Conservation (phyloP, 2,888 invertebrate species). For the Phymatocera aterrima region DNA sequence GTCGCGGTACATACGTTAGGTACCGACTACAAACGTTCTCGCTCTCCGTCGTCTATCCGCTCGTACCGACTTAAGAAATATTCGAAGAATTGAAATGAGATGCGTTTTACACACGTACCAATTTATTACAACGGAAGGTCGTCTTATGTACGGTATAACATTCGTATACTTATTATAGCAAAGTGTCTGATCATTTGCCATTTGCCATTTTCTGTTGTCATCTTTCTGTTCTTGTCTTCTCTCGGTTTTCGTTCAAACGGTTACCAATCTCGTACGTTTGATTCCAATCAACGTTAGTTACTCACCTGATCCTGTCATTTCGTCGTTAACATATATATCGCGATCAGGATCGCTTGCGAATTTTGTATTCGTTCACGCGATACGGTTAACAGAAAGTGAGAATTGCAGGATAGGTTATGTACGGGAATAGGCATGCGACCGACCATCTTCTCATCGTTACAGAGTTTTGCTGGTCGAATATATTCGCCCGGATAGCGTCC, state of each 20-base stretch:
- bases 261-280: not conserved
- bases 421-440: not conserved
- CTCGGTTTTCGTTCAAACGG: not conserved
- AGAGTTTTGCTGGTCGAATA: constrained; percentile 38
- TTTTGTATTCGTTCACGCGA: too few relatives aligned
- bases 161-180: not conserved
- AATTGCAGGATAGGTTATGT: too few relatives aligned
- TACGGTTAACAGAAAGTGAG: too few relatives aligned
- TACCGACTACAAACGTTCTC: not conserved
- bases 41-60: not conserved
- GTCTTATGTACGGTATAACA: not conserved
- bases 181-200: not conserved
- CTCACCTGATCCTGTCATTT: too few relatives aligned
- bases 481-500: constrained; percentile 41
- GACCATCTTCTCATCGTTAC: constrained; percentile 37
- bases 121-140: constrained; percentile 30
- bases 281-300: not conserved
- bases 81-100: constrained; percentile 21
- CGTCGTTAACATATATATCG: too few relatives aligned
- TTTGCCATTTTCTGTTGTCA: not conserved
- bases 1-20: constrained; percentile 50
- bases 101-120: constrained; percentile 30
- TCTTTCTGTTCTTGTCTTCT: not conserved
- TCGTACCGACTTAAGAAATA: not conserved
- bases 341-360: not conserved